phyloP scores from a whole-genome alignment of 2,888 invertebrate genomes.

The Siphlonurus alternatus region DNA sequence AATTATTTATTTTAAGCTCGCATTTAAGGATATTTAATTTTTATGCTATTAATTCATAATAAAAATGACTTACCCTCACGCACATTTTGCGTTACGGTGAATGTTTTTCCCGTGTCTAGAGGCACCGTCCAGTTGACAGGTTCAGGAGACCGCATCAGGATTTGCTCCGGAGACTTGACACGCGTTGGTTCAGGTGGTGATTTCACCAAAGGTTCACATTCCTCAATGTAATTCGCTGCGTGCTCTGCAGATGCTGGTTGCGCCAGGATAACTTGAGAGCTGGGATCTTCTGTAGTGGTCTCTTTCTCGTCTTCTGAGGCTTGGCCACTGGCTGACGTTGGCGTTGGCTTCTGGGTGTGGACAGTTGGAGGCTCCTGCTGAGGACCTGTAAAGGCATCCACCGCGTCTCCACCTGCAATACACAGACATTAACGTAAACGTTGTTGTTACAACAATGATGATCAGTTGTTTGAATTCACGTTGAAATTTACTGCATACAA shows the following conservation, averaged over 20 bases:
- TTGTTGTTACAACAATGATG: too few species aligned
- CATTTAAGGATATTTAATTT: too few species aligned
- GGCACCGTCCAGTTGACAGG: conserved; percentile 93
- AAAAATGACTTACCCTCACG: conserved; percentile 50
- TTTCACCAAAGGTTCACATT: conserved; percentile 56
- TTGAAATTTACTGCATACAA: too few species aligned
- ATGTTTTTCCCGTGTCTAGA: conserved; percentile 82
- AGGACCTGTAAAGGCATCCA: neutral
- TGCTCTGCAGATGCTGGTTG: neutral
- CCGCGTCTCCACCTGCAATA: neutral
- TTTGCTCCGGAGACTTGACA: conserved; percentile 84
- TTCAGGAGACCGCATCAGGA: conserved; percentile 82
- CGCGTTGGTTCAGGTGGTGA: conserved; percentile 86
- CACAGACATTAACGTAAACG: neutral
- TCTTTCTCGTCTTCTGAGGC: neutral
- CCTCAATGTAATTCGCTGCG: neutral
- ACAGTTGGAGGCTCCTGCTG: neutral
- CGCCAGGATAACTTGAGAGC: too few species aligned
- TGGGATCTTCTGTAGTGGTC: too few species aligned
- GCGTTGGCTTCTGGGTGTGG: neutral
- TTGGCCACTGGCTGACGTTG: neutral
- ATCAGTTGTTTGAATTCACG: too few species aligned
- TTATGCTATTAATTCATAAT: too few species aligned
- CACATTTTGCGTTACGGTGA: conserved; percentile 84
- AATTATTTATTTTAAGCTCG: too few species aligned